These are phyloP conservation scores for Aleiodes sp. DNA, from an alignment of 1,140 invertebrate species.

Conservation along the genomic window DNA sequence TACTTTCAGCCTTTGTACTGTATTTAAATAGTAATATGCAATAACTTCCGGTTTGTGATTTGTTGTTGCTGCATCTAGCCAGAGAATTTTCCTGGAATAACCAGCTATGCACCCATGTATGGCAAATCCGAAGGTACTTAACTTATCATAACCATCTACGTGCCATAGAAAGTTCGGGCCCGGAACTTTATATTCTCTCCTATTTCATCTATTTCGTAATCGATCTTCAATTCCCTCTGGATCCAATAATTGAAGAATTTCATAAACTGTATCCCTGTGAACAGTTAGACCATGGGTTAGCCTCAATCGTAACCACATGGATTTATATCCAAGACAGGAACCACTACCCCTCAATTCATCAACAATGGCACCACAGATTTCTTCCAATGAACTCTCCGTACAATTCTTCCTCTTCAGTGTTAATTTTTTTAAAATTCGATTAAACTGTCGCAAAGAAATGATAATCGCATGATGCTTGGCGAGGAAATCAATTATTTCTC, in stretches of 20 bases:
- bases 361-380: no score
- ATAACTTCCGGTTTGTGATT: conserved; percentile 42
- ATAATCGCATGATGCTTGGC: no score
- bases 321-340: no score
- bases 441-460: no score
- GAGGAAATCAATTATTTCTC: no score
- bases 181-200: conserved; percentile 36
- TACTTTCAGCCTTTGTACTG: conserved; percentile 27
- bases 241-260: neutral
- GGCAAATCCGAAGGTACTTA: conserved; percentile 47
- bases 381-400: no score
- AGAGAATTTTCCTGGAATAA: no score
- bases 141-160: conserved; percentile 49
- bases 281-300: neutral
- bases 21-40: conserved; percentile 43
- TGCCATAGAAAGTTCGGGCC: conserved; percentile 51
- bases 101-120: conserved; percentile 42
- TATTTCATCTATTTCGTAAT: neutral
- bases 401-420: no score
- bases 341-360: no score
- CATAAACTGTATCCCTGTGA: neutral
- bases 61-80: neutral
- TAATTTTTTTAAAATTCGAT: no score
- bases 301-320: conserved; percentile 3
- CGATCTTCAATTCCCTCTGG: neutral